Conservation (phyloP, 2,888 invertebrate species). For the Anagyrus pseudococci region DNA sequence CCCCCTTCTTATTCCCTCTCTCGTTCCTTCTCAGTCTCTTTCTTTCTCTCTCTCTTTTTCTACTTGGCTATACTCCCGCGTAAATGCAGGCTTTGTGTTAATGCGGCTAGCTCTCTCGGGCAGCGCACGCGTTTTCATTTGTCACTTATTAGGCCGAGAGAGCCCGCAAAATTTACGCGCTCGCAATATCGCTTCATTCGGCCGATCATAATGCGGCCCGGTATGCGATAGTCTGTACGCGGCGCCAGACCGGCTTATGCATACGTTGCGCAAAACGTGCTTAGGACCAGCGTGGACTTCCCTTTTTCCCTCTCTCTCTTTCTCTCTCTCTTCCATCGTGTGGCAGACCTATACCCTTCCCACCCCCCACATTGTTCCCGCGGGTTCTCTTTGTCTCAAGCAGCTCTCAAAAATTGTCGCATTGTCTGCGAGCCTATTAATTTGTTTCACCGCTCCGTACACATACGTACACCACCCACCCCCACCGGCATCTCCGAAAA, state of each 20-base stretch:
- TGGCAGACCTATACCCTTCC: too few species aligned
- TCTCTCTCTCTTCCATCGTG: neutral
- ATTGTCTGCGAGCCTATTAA: too few species aligned
- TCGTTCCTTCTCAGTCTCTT: too few species aligned
- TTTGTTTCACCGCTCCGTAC: too few species aligned
- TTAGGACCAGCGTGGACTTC: neutral
- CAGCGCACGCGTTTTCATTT: slow-evolving; percentile 31
- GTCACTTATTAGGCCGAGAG: slow-evolving; percentile 34
- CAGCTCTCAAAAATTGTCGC: too few species aligned
- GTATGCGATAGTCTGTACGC: neutral
- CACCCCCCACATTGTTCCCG: too few species aligned
- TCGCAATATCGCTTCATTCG: slow-evolving; percentile 11
- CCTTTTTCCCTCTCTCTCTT: slow-evolving; percentile 11
- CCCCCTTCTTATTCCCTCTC: slow-evolving; percentile 17
- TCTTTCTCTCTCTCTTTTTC: too few species aligned
- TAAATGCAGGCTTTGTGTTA: neutral
- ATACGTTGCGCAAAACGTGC: slow-evolving; percentile 7
- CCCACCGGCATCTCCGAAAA: too few species aligned
- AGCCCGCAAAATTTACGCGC: slow-evolving; percentile 23
- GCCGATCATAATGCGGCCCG: slow-evolving; percentile 6
- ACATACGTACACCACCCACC: too few species aligned
- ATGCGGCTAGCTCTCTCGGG: slow-evolving; percentile 5
- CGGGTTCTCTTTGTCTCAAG: too few species aligned
- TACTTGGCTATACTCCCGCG: slow-evolving; percentile 24
- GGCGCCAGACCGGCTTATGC: neutral